Base-by-base conservation (phyloP, 2,888 invertebrate genomes). In the Xanthia icteritia region DNA sequence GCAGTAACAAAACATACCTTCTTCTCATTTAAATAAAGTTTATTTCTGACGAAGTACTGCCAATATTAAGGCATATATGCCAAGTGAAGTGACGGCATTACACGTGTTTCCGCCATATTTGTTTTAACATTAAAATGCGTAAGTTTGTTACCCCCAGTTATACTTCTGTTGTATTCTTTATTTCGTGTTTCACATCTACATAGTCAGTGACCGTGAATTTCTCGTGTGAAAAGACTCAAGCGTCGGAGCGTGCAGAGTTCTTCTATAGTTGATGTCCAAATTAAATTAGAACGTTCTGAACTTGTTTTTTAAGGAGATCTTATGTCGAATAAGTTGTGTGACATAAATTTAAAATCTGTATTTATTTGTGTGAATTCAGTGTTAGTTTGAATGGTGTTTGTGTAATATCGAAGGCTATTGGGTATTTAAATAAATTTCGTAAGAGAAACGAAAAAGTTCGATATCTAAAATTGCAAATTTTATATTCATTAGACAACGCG, bases 131-230 rank as follows among this genome's bases (percentile, higher is more conserved):
- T 69, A 54, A 63, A 67, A 67, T 20, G 66, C 58, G 27, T 70
- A 54, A 80, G 77, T 71, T 74, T 71, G 71, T 81, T 75, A 70
- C 54, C 54, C 64, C 9, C 56, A 54, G 66, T 79, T 70, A 70
- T 64, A 45, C 79, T 82, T 82, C 82, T 83, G 70, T 80, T 58
- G 13, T 36, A 17, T 31, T 67, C 65, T 78, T 76, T 73, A 82
- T 82, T 85, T 70, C 23, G 78, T 82, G 84, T 73, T 45, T 93
- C 90, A 93, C 92, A 96, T 96, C 95, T 95, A 94, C 96, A 95
- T 95, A 95, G 93, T 87, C 96, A 96, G 91, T 92, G 95, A 95
- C 95, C 96, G 96, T 96, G 95, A 94, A 94, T 94, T 93, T 96
- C 96, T 96, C 96, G 94, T 96, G 96, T 95, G 96, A 96, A 96